Evolutionary conservation across 2,113 vertebrate species (phyloP), one percentile per base, ranked within the genome.

Genomic region (Paralichthys olivaceus): DNA sequence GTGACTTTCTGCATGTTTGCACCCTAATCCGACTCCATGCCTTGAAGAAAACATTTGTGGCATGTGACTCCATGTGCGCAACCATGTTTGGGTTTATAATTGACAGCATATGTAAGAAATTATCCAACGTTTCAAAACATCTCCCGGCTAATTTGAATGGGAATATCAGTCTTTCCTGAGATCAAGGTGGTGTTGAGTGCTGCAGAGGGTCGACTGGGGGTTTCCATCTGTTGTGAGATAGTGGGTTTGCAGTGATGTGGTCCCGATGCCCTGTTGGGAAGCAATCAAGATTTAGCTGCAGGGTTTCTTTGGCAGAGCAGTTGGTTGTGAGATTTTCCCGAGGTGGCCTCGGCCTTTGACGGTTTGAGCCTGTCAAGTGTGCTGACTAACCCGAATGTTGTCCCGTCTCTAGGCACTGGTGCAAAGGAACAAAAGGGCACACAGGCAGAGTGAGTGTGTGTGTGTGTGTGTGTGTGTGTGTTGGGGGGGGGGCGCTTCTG

Each of bases 401-500:
- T 83, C 58, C 67, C 7, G 40, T 79, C 29, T 81, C 86, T 64
- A 56, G 72, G 69, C 6, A 22, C 72, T 72, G 75, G 49, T 75
- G 87, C 69, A 87, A 84, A 69, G 49, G 76, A 86, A 90, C 85
- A 88, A 89, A 92, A 80, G 81, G 86, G 69, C 34, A 40, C 51
- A 47, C 25, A 20, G 15, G 60, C 3, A 1, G 77, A 79, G 72
- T 40, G 37, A 12, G 0, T 40, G 37, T 12, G 37, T 40, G 37
- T 13, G 37, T 40, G 37, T 81, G 68, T 55, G 73, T 55, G 2
- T 34, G 32, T 32, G 29, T 32, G 29, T 8, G 29, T 32, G 29
- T 32, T 5, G 59, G 13, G 12, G 53, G 45, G 6, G 37, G n/a
- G 63, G 53, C 45, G 26, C 26, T 82, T 87, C 76, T 62, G 69